These are phyloP conservation scores for Imbricaverruca yamaguchii DNA, from an alignment of 2,888 invertebrate genomes.

Conservation along the genomic window DNA sequence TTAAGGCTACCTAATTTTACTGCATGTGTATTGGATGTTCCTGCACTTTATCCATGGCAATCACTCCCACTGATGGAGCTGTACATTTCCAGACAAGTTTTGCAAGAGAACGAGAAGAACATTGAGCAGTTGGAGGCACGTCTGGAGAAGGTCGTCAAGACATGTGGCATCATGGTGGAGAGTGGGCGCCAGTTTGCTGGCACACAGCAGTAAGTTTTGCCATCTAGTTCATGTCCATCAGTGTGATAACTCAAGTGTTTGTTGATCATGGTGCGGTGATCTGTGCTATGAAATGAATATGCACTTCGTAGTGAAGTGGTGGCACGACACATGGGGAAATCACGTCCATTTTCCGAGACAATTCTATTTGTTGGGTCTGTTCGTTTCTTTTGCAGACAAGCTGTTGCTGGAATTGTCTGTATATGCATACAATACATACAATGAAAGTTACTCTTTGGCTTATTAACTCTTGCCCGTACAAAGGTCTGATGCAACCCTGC, in stretches of 20 bases:
- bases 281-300: neutral
- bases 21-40: neutral
- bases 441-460: too few relatives aligned
- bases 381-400: too few relatives aligned
- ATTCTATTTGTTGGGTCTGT: too few relatives aligned
- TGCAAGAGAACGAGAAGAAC: slow-evolving; percentile 78
- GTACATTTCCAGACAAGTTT: slow-evolving; percentile 56
- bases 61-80: neutral
- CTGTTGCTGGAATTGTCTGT: too few relatives aligned
- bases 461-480: too few relatives aligned
- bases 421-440: too few relatives aligned
- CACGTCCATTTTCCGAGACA: too few relatives aligned
- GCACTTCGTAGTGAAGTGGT: neutral
- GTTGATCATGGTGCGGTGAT: too few relatives aligned
- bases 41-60: neutral
- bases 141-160: slow-evolving; percentile 60
- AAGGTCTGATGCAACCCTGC: too few relatives aligned
- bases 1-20: neutral
- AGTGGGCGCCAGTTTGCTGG: neutral
- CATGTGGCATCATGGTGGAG: neutral
- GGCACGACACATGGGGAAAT: too few relatives aligned
- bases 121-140: slow-evolving; percentile 80
- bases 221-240: too few relatives aligned
- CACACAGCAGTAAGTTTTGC: neutral
- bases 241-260: too few relatives aligned